Evolutionary conservation across 2,113 vertebrate genomes (phyloP).

Genomic region (Gulo gulo): DNA sequence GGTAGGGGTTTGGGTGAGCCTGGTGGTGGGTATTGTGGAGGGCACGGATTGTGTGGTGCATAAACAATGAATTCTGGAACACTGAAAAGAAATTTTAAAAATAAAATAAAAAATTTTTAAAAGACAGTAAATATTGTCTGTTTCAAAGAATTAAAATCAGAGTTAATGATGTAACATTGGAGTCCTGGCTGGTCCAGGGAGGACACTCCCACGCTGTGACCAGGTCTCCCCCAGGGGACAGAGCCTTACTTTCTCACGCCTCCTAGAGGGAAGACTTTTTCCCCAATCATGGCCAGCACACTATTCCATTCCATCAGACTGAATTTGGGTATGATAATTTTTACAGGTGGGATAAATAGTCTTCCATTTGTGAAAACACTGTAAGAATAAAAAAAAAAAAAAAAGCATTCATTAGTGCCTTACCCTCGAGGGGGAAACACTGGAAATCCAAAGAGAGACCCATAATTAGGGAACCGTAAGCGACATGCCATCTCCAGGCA

Average conservation of each 20-base stretch:
- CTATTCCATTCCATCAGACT: constrained; percentile 82
- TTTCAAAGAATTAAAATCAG: not conserved
- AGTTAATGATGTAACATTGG: rapidly evolving
- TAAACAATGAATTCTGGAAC: no score
- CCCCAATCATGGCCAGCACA: constrained; percentile 82
- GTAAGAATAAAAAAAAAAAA: not conserved
- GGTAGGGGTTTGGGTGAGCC: no score
- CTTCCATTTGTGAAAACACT: constrained; percentile 87
- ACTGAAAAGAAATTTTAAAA: not conserved
- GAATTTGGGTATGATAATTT: constrained; percentile 83
- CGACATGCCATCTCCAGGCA: rapidly evolving
- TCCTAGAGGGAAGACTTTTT: constrained; percentile 82
- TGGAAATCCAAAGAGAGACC: not conserved
- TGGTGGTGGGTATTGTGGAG: no score
- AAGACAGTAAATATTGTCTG: not conserved
- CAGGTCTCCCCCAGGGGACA: rapidly evolving
- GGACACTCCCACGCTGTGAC: not conserved
- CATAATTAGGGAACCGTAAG: not conserved
- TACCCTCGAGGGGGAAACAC: not conserved
- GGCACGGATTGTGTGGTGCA: no score
- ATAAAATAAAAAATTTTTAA: not conserved
- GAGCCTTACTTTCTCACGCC: constrained; percentile 81
- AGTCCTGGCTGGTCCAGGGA: no score
- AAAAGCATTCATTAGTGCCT: constrained; percentile 14
- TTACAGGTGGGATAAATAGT: constrained; percentile 78